Base-by-base conservation (phyloP, 2,113 vertebrate genomes). In the Callocephalon fimbriatum region DNA sequence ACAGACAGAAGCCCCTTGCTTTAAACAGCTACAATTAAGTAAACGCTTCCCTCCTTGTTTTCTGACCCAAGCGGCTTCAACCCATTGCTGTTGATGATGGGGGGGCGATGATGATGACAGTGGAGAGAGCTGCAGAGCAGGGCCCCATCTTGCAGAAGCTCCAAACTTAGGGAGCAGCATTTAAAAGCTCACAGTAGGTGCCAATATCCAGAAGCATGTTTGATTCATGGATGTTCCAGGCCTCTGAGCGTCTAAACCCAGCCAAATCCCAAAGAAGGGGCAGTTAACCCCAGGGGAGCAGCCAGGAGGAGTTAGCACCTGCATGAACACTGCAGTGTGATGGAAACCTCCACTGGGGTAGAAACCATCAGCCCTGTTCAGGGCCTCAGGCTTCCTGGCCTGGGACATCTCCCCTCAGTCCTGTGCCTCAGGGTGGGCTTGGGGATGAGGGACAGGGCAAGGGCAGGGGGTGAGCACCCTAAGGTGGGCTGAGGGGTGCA, bases 291-390 rank as follows among this genome's bases (percentile, higher is more conserved):
- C 12, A 2, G 35, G 12, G 35, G 13, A 54, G 65, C 40, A 35
- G 32, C 66, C 74, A 21, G 44, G n/a, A 47, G 44, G 7, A 9
- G 10, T 8, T 7, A 44, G 62, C 26, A 15, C 61, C 42, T 0
- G 2, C 0, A 3, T 9, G 35, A 56, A 10, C 32, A n/a, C 4
- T 2, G 7, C 3, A 2, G 21, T 1, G 7, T 0, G 42, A 31
- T 7, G 23, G 61, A 45, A 65, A 35, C 44, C 71, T 14, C 44
- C 13, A 3, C 8, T 5, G 7, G 3, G 35, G 35, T 12, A 21
- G 76, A 44, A 66, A 66, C 26, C 26, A 12, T 20, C 13, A 26
- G 22, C 44, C 26, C 13, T 8, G 6, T 8, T 17, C 20, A 22
- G 38, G 11, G 18, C 20, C 25, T 6, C 19, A 26, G 26, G 37